Evolutionary conservation across 2,888 invertebrate genomes (phyloP).

Genomic region (Uropetala carovei): DNA sequence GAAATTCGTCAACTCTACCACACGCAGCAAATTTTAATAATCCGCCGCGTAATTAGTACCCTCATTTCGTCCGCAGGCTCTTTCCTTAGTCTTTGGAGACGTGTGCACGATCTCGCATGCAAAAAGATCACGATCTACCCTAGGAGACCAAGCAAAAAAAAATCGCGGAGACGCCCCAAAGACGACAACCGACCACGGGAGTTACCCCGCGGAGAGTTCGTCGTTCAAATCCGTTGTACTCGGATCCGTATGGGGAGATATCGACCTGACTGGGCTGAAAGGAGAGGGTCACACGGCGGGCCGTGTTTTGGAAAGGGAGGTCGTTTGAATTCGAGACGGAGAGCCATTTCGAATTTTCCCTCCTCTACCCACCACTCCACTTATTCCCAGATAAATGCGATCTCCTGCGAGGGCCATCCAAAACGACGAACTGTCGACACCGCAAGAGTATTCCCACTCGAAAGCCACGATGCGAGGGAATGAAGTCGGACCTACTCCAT

Average conservation of each 20-base stretch:
- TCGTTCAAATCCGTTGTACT: neutral
- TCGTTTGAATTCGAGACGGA: constrained; percentile 7
- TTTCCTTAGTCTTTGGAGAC: no score
- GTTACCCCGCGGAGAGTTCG: neutral
- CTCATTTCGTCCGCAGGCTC: no score
- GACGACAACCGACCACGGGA: neutral
- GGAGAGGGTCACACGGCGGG: neutral
- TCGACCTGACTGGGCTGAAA: neutral
- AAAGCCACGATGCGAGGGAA: no score
- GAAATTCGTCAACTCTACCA: no score
- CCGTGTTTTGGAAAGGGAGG: neutral
- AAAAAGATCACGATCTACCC: no score
- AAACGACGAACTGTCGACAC: neutral
- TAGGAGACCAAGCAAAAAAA: no score
- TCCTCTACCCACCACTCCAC: neutral
- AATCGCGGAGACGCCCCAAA: no score
- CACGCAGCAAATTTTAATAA: no score
- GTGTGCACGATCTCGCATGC: no score
- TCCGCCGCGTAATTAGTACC: no score
- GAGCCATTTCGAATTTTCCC: constrained; percentile 12
- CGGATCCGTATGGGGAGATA: neutral
- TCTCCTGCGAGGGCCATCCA: neutral
- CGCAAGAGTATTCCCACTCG: neutral
- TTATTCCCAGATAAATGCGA: neutral
- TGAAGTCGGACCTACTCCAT: no score